Percentiles rank a stretch among this genome's conserved stretches.
These are phyloP conservation scores for Apistogramma diplotaenia DNA, from an alignment of 2,113 vertebrate genomes.

Conservation along the genomic window DNA sequence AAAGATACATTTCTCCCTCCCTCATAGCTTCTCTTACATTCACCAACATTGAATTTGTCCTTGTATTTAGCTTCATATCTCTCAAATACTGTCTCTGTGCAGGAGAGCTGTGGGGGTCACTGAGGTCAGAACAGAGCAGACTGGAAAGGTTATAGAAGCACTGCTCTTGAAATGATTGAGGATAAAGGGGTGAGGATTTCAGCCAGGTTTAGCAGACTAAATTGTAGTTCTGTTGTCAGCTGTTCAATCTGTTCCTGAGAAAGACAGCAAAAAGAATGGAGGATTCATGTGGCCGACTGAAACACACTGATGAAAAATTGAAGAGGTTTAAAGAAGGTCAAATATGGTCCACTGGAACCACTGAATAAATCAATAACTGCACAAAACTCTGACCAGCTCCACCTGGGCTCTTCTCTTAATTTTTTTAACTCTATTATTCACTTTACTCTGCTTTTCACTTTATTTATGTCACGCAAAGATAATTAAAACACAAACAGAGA, in stretches of 20 bases:
- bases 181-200: not conserved
- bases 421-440: no score
- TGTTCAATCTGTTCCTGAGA: slow-evolving; percentile 13
- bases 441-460: not conserved
- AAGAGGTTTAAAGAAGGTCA: slow-evolving; percentile 41
- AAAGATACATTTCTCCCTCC: no score
- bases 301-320: slow-evolving; percentile 49
- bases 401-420: not conserved
- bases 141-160: not conserved
- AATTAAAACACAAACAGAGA: not conserved
- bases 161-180: not conserved
- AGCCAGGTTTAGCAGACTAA: not conserved
- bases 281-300: not conserved
- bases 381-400: slow-evolving; percentile 12
- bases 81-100: not conserved
- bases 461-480: not conserved
- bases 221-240: not conserved
- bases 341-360: slow-evolving; percentile 12
- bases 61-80: not conserved
- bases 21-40: not conserved
- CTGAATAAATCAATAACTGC: slow-evolving; percentile 2
- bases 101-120: not conserved
- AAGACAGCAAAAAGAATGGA: slow-evolving; percentile 3
- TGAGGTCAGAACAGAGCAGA: not conserved
- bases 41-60: not conserved